Percentiles rank a stretch among this genome's conserved stretches.
These are phyloP conservation scores for Acanthacorydalis orientalis DNA, from an alignment of 2,888 invertebrate species.

Conservation along the genomic window DNA sequence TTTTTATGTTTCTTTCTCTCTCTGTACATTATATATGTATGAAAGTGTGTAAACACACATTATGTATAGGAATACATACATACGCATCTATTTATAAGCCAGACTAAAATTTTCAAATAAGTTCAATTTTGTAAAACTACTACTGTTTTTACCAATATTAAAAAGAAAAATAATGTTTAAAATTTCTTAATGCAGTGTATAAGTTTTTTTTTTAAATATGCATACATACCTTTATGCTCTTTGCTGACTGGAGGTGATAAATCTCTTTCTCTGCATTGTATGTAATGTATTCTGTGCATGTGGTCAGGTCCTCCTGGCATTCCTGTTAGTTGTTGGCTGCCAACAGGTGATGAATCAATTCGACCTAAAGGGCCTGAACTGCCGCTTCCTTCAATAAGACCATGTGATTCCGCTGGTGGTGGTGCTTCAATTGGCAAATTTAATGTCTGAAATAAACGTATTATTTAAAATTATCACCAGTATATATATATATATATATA, in stretches of 20 bases:
- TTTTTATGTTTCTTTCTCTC: no score
- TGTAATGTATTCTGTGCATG: slow-evolving; percentile 43
- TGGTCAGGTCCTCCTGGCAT: slow-evolving; percentile 22
- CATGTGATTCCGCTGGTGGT: slow-evolving; percentile 49
- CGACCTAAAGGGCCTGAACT: slow-evolving; percentile 24
- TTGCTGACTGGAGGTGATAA: slow-evolving; percentile 3
- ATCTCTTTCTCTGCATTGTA: slow-evolving; percentile 12
- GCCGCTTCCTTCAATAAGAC: slow-evolving; percentile 45
- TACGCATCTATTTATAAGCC: no score
- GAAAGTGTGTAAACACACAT: no score
- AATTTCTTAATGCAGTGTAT: neutral
- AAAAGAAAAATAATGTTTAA: neutral
- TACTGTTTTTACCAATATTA: neutral
- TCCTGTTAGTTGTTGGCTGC: slow-evolving; percentile 25
- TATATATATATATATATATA: no score
- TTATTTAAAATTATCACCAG: slow-evolving; percentile 8
- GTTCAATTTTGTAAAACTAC: slow-evolving; percentile 2
- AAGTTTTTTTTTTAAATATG: neutral
- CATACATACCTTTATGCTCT: slow-evolving; percentile 4
- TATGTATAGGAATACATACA: no score
- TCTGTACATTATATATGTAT: no score
- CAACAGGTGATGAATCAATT: slow-evolving; percentile 27
- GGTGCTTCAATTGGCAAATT: slow-evolving; percentile 62
- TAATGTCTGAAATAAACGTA: slow-evolving; percentile 52
- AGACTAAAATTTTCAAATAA: no score